A percentile compares a stretch with the other conserved stretches of the same genome.
These are phyloP conservation scores for Troides helena DNA, from an alignment of 2,888 invertebrate genomes.

Conservation along the genomic window DNA sequence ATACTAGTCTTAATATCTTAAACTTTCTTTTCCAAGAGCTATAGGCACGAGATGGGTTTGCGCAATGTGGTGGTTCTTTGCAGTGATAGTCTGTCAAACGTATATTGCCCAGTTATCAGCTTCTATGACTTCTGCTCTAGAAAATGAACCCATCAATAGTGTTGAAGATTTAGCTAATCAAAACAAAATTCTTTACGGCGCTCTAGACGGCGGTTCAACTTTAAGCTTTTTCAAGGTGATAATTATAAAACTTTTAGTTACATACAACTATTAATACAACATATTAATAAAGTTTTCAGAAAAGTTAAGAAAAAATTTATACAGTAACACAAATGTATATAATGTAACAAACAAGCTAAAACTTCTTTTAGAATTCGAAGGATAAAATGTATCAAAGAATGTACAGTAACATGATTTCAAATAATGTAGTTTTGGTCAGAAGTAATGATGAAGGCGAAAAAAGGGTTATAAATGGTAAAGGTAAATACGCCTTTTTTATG, in stretches of 20 bases:
- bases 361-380: conserved; percentile 81
- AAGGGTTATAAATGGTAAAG: conserved; percentile 80
- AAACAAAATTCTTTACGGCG: conserved; percentile 95
- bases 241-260: background rate
- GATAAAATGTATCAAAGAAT: conserved; percentile 92
- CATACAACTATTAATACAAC: no score
- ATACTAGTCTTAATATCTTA: background rate
- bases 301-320: background rate
- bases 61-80: conserved; percentile 97
- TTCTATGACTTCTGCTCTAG: conserved; percentile 91
- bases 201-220: conserved; percentile 91
- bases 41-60: conserved; percentile 93
- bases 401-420: conserved; percentile 92
- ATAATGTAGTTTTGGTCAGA: conserved; percentile 87
- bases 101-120: conserved; percentile 97
- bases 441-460: conserved; percentile 92
- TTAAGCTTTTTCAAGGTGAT: conserved; percentile 88
- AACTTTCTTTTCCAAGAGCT: conserved; percentile 79
- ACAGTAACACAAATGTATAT: background rate
- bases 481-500: conserved; percentile 95
- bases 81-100: conserved; percentile 93
- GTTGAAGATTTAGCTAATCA: conserved; percentile 95
- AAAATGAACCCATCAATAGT: conserved; percentile 91
- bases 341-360: background rate
- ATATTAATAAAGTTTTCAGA: background rate